Evolutionary conservation across 2,113 vertebrate species (phyloP).

Genomic region (Paradoxurus hermaphroditus): DNA sequence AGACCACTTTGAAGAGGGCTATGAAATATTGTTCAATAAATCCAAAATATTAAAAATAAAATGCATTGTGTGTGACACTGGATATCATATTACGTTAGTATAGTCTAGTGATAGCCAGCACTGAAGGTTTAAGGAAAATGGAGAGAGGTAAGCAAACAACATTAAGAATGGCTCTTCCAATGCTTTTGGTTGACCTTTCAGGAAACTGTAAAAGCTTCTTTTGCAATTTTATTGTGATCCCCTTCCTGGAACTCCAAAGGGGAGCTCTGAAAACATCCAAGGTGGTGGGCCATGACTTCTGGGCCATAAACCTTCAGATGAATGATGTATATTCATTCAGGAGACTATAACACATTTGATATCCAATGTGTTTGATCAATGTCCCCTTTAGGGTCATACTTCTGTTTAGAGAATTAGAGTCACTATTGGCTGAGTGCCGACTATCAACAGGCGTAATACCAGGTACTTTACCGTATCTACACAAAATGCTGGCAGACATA

Average conservation of each 20-base stretch:
- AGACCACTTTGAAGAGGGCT: background rate
- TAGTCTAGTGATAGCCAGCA: background rate
- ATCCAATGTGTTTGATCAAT: background rate
- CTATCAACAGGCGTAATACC: too few relatives aligned
- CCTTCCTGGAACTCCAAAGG: background rate
- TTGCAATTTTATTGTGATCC: background rate
- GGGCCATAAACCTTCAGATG: background rate
- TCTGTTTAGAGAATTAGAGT: background rate
- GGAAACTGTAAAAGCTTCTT: background rate
- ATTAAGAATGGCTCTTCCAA: background rate
- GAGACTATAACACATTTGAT: background rate
- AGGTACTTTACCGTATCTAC: background rate
- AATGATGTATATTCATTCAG: background rate
- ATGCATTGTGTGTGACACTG: background rate
- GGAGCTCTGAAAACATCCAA: background rate
- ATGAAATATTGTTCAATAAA: background rate
- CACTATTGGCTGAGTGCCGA: background rate
- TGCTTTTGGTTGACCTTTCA: background rate
- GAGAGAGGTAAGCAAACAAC: background rate
- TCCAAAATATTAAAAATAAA: background rate
- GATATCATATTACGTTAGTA: background rate
- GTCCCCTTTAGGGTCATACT: background rate
- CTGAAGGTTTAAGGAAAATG: background rate
- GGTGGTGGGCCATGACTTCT: background rate
- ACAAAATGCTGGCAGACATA: background rate